Percentiles rank a stretch among this genome's conserved stretches.
Evolutionary conservation across 2,888 invertebrate genomes (phyloP).

Genomic region (Lomographa bimaculata): DNA sequence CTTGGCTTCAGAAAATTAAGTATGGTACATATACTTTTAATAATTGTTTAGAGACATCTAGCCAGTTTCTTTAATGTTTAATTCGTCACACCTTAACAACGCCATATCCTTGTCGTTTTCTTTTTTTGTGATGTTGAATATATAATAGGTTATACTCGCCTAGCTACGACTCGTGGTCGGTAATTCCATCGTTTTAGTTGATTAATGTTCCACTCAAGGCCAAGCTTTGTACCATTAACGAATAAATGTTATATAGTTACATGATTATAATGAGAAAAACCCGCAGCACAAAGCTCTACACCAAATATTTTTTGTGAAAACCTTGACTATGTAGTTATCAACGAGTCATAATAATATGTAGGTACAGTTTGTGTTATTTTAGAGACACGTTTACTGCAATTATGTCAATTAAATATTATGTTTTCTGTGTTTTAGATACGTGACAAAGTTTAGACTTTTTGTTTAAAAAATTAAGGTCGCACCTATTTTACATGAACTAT

Average conservation of each 20-base stretch:
- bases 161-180: too few species aligned
- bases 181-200: constrained; percentile 10
- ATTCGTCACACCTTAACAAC: too few species aligned
- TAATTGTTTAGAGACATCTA: too few species aligned
- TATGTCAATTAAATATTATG: constrained; percentile 13
- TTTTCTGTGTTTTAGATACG: constrained; percentile 8
- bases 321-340: constrained; percentile 12
- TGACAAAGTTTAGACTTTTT: too few species aligned
- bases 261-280: constrained; percentile 13
- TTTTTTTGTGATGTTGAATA: too few species aligned
- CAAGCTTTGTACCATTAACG: constrained; percentile 18
- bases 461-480: too few species aligned
- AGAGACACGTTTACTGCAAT: constrained; percentile 6
- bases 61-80: too few species aligned
- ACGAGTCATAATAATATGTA: constrained; percentile 9
- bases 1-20: too few species aligned
- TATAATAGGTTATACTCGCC: too few species aligned
- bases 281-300: constrained; percentile 1
- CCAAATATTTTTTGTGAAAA: constrained; percentile 16
- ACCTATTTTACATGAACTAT: too few species aligned
- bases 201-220: constrained; percentile 15
- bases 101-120: too few species aligned
- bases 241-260: constrained; percentile 12
- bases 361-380: constrained; percentile 5
- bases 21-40: too few species aligned